These are phyloP conservation scores for Bombus confusus DNA, from an alignment of 1,140 invertebrate species.

Conservation along the genomic window DNA sequence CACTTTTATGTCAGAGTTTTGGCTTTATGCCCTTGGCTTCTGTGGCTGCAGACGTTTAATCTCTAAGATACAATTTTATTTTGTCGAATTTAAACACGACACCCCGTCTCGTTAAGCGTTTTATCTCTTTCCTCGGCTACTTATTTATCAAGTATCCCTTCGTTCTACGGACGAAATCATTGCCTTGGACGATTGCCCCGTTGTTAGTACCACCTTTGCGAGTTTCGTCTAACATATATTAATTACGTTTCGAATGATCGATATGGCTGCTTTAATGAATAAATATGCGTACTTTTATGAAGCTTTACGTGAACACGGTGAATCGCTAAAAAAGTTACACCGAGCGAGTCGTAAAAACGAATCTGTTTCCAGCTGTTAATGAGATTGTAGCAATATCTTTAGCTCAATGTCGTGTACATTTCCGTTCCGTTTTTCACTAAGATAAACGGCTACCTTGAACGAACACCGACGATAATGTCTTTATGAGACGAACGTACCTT, in stretches of 20 bases:
- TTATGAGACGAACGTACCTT: neutral
- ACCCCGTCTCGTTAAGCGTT: neutral
- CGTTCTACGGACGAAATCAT: neutral
- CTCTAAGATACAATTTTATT: neutral
- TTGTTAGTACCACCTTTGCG: rapidly evolving
- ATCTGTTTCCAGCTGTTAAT: neutral
- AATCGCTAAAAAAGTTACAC: neutral
- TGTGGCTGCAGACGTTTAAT: no score
- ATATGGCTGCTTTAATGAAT: no score
- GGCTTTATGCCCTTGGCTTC: neutral
- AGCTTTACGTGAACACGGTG: no score
- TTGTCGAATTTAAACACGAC: neutral
- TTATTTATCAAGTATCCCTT: neutral
- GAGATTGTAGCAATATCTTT: neutral
- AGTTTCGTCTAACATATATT: no score
- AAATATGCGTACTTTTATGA: no score
- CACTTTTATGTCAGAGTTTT: neutral
- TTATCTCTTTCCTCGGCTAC: neutral
- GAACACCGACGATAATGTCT: neutral
- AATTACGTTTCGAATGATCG: neutral
- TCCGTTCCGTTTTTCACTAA: neutral
- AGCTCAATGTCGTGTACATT: neutral
- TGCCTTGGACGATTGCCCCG: neutral
- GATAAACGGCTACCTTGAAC: neutral
- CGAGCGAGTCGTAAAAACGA: neutral